phyloP scores from a whole-genome alignment of 2,888 invertebrate species.

The Philaethria dido region DNA sequence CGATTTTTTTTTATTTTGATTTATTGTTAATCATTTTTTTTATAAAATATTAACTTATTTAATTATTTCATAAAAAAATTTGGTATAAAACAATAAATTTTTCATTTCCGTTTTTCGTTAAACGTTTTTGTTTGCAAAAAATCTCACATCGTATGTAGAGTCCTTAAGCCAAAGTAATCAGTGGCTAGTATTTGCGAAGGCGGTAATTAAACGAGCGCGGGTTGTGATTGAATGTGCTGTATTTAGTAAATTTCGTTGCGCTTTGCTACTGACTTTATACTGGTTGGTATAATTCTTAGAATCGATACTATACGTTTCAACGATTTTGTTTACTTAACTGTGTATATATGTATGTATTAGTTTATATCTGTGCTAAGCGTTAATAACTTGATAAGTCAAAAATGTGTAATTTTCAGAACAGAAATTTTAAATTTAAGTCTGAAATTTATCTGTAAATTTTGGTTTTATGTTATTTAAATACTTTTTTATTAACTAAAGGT shows the following conservation, averaged over 20 bases:
- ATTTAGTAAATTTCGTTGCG: conserved; percentile 32
- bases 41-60: too few species aligned
- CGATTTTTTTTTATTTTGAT: too few species aligned
- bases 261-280: conserved; percentile 18
- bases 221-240: conserved; percentile 48
- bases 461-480: too few species aligned
- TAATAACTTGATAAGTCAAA: too few species aligned
- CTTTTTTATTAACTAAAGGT: too few species aligned
- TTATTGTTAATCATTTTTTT: too few species aligned
- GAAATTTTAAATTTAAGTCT: too few species aligned
- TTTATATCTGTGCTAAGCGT: neutral
- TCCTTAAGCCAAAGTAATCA: conserved; percentile 52
- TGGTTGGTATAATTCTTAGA: conserved; percentile 28
- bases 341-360: neutral
- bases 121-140: neutral
- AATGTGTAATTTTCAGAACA: too few species aligned
- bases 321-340: neutral
- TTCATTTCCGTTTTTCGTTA: too few species aligned
- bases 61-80: too few species aligned
- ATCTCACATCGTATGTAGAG: conserved; percentile 35
- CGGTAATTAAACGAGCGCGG: conserved; percentile 58
- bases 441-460: too few species aligned
- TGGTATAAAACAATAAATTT: too few species aligned
- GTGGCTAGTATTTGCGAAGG: conserved; percentile 55
- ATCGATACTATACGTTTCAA: neutral